Evolutionary conservation across 2,888 invertebrate genomes (phyloP), one percentile per base, ranked within the genome.

Genomic region (Brachyopa scutellaris): DNA sequence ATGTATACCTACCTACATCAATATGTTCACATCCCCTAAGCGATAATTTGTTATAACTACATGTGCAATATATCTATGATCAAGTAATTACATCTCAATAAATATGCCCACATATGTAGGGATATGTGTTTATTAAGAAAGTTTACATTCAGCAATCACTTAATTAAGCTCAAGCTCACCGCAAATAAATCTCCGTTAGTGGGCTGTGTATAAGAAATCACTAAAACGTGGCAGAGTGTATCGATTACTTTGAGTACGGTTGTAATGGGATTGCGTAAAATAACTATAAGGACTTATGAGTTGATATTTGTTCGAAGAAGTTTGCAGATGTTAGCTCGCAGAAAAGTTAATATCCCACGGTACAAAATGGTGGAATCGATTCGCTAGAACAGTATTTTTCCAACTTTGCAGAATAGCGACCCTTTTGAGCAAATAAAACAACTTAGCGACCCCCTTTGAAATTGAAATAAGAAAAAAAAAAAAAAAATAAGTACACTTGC

Each of bases 181-280:
- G 42, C 19, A n/a, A 21, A 42, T 42, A 19, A 42, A 42, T 19
- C 42, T 40, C 17, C 0, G 17, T 17, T 40, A n/a, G n/a, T n/a
- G 42, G 19, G 21, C n/a, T n/a, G n/a, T n/a, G n/a, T n/a, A n/a
- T n/a, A n/a, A n/a, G n/a, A n/a, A n/a, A n/a, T n/a, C n/a, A n/a
- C n/a, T n/a, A n/a, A n/a, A n/a, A n/a, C n/a, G n/a, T 42, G 21
- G 42, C 4, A 6, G n/a, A 21, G 4, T 4, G 2, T 23, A 55
- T 55, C 33, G 36, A 38, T 55, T 55, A 23, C 36, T 55, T 55
- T 13, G 9, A 55, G 21, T 55, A 55, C 8, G 8, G 55, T 55
- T 23, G 38, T 55, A 19, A 8, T 3, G 21, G 21, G 7, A 17
- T 11, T 33, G 2, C 11, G n/a, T 2, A 11, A 33, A 33, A 33